Evolutionary conservation across 2,888 invertebrate species (phyloP).

Genomic region (Perdita meconis): DNA sequence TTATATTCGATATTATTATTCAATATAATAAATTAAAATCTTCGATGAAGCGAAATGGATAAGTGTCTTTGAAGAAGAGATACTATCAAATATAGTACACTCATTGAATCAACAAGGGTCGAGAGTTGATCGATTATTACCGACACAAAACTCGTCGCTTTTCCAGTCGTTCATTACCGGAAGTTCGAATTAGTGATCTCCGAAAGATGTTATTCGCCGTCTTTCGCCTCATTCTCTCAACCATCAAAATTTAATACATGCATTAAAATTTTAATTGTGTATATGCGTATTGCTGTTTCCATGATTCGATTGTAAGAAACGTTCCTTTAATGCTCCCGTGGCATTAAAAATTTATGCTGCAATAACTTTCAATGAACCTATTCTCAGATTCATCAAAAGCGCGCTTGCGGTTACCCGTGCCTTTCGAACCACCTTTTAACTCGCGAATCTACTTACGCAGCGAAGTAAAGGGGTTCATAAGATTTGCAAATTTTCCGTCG

Average conservation of each 20-base stretch:
- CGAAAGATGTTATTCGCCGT: slow-evolving; percentile 16
- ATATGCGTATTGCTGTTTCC: not conserved
- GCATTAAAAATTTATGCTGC: too few relatives aligned
- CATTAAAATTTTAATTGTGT: slow-evolving; percentile 17
- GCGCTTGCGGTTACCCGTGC: too few relatives aligned
- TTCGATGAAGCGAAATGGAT: slow-evolving; percentile 14
- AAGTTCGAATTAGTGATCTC: slow-evolving; percentile 35
- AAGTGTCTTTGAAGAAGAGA: not conserved
- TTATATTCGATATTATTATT: not conserved
- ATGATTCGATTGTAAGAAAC: too few relatives aligned
- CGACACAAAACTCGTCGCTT: slow-evolving; percentile 32
- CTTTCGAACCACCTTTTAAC: not conserved
- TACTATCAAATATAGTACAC: slow-evolving; percentile 34
- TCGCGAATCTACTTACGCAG: not conserved
- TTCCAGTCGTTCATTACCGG: slow-evolving; percentile 28
- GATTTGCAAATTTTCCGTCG: slow-evolving; percentile 71
- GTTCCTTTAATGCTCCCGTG: too few relatives aligned
- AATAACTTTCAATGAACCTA: too few relatives aligned
- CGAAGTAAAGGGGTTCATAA: slow-evolving; percentile 52
- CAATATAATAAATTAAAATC: slow-evolving; percentile 14
- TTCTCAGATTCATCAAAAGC: too few relatives aligned
- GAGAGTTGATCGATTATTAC: slow-evolving; percentile 28
- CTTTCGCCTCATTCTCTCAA: slow-evolving; percentile 5
- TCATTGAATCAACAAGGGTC: slow-evolving; percentile 45
- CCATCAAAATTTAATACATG: slow-evolving; percentile 31